phyloP scores from a whole-genome alignment of 2,888 invertebrate species.

The Coecobrya sp. region DNA sequence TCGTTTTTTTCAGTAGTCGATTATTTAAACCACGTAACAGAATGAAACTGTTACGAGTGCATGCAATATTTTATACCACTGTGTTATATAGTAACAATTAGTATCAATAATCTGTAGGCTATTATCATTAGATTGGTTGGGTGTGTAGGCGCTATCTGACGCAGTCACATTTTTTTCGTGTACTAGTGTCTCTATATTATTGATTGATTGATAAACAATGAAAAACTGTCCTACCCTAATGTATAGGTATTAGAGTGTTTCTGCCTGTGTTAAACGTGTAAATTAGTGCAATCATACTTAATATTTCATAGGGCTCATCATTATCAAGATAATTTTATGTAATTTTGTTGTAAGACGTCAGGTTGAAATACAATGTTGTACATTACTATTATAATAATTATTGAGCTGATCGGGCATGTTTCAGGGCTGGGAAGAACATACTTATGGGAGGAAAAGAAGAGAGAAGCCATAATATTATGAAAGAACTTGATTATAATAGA shows the following conservation, averaged over 20 bases:
- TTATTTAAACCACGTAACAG: not conserved
- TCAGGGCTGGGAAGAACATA: not conserved
- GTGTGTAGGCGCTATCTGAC: no score
- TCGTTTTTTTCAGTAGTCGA: not conserved
- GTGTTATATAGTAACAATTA: constrained; percentile 22
- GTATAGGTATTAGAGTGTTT: constrained; percentile 20
- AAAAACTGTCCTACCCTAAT: not conserved
- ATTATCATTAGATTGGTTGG: no score
- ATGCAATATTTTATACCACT: not conserved
- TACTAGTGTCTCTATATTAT: constrained; percentile 11
- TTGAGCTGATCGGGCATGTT: not conserved
- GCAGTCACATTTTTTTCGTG: not conserved
- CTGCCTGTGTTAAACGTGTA: constrained; percentile 59
- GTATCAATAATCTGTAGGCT: constrained; percentile 21
- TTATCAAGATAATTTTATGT: constrained; percentile 54
- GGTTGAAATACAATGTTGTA: constrained; percentile 33
- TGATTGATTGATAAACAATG: constrained; percentile 34
- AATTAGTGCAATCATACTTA: constrained; percentile 69
- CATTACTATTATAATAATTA: not conserved
- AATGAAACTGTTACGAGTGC: not conserved
- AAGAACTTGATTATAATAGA: not conserved
- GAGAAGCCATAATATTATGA: not conserved
- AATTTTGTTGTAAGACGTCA: constrained; percentile 30
- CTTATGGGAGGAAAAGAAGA: not conserved
- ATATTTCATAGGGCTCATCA: constrained; percentile 23